Base-by-base conservation (phyloP, 1,140 invertebrate species). In the Lasaia peninsularis region DNA sequence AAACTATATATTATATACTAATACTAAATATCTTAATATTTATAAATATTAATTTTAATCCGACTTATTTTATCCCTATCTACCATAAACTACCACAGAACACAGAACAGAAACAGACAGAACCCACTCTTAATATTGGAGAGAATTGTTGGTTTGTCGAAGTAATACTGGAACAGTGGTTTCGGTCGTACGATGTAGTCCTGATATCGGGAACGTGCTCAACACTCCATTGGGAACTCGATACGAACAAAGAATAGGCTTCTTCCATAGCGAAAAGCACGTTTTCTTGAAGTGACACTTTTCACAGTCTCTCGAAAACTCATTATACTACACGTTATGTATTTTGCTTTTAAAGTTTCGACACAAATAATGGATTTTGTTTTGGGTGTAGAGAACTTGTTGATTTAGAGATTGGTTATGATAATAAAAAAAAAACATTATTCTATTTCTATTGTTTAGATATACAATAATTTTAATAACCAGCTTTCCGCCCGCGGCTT, bases 191-290 rank as follows among this genome's bases (percentile, higher is more conserved):
- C 58, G 56, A 63, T 44, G 32, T 52, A 52, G 18, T 40, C 35
- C 61, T 48, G 56, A 56, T 58, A 51, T 53, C 18, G 54, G 34
- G 62, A 58, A 63, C 62, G 62, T 63, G 62, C 57, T 63, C 31
- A 63, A 63, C 62, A 59, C 44, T 34, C 14, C 49, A 35, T 63
- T 58, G 40, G 40, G 40, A 20, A 48, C 55, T 54, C 52, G 51
- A 37, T 34, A 40, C 20, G 56, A 34, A 58, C 44, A 63, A 63
- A 35, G 56, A 63, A 63, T 58, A 55, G 33, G 56, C 56, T 49
- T 40, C 52, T 60, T 63, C 51, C 48, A 58, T 51, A 55, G 54
- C 24, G 32, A 44, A 31, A 49, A 63, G 61, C 56, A 57, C 55
- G 44, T 54, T 63, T 63, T 63, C 56, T 58, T 58, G 58, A 44